Evolutionary conservation across 2,113 vertebrate species (phyloP).

Genomic region (Taurulus bubalis): DNA sequence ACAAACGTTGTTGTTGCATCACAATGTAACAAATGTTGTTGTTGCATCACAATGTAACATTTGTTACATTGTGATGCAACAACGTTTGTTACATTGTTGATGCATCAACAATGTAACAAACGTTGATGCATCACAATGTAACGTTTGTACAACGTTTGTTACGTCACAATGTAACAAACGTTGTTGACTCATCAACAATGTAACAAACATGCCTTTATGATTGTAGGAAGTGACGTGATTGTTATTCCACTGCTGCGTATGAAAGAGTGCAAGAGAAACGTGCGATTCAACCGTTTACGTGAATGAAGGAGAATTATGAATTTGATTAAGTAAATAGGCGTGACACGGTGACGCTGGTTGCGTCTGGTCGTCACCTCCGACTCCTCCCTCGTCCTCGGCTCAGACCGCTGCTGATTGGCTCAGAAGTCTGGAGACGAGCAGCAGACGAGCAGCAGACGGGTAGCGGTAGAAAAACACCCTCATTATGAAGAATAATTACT

Average conservation of each 20-base stretch:
- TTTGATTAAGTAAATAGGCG: neutral
- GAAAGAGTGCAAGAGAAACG: neutral
- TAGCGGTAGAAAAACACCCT: neutral
- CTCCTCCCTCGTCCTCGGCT: constrained; percentile 34
- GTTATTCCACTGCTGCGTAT: neutral
- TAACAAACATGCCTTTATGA: neutral
- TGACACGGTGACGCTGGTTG: constrained; percentile 2
- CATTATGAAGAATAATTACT: neutral
- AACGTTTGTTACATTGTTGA: no score
- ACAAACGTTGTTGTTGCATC: no score
- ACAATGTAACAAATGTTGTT: no score
- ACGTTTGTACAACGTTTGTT: neutral
- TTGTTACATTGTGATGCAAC: no score
- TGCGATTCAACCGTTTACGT: neutral
- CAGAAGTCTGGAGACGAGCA: constrained; percentile 7
- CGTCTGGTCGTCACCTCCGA: constrained; percentile 4
- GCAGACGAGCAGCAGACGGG: no score
- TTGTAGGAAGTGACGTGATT: neutral
- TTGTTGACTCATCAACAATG: no score
- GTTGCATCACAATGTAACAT: no score
- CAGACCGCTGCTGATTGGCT: constrained; percentile 50
- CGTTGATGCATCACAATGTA: no score
- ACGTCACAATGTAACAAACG: neutral
- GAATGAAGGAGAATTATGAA: neutral
- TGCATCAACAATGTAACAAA: no score